Evolutionary conservation across 1,140 invertebrate genomes (phyloP).

Genomic region (Dendrolimus kikuchii): DNA sequence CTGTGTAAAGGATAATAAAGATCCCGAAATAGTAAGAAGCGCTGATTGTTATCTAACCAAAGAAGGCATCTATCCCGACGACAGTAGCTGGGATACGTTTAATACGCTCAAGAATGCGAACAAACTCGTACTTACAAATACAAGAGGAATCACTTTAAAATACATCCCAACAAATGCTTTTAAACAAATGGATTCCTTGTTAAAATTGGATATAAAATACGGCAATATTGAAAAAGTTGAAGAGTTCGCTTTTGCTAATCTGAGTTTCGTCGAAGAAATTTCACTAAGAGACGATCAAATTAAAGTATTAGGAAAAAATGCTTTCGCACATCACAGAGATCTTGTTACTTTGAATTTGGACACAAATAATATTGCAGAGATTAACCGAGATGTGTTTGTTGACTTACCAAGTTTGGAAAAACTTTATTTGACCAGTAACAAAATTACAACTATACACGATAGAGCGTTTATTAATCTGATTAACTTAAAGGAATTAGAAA

Average conservation of each 20-base stretch:
- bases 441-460: constrained; percentile 81
- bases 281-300: constrained; percentile 79
- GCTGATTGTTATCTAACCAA: constrained; percentile 75
- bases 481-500: constrained; percentile 77
- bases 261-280: constrained; percentile 78
- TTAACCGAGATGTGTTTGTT: constrained; percentile 81
- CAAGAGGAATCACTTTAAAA: constrained; percentile 74
- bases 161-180: constrained; percentile 80
- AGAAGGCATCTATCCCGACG: constrained; percentile 69
- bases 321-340: constrained; percentile 78
- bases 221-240: constrained; percentile 77
- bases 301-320: constrained; percentile 72
- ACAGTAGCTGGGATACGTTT: constrained; percentile 78
- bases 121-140: constrained; percentile 77
- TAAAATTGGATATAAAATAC: constrained; percentile 78
- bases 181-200: constrained; percentile 74
- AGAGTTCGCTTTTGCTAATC: constrained; percentile 80
- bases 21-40: constrained; percentile 25
- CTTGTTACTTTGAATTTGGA: constrained; percentile 77
- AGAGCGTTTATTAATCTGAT: constrained; percentile 78
- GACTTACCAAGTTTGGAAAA: constrained; percentile 77
- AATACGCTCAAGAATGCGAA: constrained; percentile 75
- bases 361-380: constrained; percentile 79
- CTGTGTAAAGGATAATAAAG: constrained; percentile 30
- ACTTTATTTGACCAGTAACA: constrained; percentile 80